Conservation (phyloP, 1,140 invertebrate genomes). For the Pseudomyrmex gracilis region DNA sequence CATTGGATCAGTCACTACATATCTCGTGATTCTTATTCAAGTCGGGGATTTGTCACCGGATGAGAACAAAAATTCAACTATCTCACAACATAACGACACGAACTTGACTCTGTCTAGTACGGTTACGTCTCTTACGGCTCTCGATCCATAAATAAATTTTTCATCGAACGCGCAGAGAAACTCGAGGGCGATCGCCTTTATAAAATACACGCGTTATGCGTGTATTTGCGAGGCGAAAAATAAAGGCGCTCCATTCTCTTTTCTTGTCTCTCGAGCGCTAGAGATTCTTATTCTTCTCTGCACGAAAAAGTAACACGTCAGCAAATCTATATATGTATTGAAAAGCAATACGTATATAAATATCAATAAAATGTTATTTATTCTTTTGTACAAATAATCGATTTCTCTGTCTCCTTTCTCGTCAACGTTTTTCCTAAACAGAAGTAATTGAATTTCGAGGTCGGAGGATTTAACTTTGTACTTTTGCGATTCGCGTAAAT, state of each 20-base stretch:
- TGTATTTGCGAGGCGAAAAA: not conserved
- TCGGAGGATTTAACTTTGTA: not conserved
- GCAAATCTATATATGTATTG: not conserved
- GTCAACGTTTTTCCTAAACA: not conserved
- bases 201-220: not conserved
- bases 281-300: not conserved
- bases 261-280: not conserved
- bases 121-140: not conserved
- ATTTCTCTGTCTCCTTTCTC: not conserved
- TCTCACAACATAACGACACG: not conserved
- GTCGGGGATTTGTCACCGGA: slow-evolving; percentile 42
- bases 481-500: no score
- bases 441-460: not conserved
- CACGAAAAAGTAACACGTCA: not conserved
- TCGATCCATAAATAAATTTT: slow-evolving; percentile 7
- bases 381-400: slow-evolving; percentile 28
- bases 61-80: not conserved
- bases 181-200: not conserved
- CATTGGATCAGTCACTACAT: slow-evolving; percentile 88
- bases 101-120: not conserved
- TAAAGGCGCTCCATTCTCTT: not conserved
- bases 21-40: slow-evolving; percentile 83
- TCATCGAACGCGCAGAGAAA: not conserved
- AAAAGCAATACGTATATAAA: not conserved
- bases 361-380: slow-evolving; percentile 24